These are phyloP conservation scores for Ornithoptera alexandrae DNA, from an alignment of 2,888 invertebrate genomes.

Conservation along the genomic window DNA sequence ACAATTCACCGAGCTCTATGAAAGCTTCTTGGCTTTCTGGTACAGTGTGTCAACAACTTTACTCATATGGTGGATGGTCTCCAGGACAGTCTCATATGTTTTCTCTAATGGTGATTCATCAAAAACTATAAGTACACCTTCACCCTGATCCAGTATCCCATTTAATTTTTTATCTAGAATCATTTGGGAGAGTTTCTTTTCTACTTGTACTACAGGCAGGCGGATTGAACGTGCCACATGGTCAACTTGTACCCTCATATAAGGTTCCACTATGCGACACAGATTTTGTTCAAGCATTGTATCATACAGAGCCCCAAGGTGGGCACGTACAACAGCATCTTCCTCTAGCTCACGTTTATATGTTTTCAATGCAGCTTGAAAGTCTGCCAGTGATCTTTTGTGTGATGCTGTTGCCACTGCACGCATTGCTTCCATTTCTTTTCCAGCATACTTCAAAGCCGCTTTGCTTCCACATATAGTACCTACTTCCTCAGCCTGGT, in stretches of 20 bases:
- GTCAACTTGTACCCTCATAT: slow-evolving; percentile 96
- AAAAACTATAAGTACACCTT: slow-evolving; percentile 98
- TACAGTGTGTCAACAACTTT: slow-evolving; percentile 99
- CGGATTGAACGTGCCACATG: slow-evolving; percentile 96
- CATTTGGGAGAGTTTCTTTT: slow-evolving; percentile 99
- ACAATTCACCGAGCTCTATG: slow-evolving; percentile 81
- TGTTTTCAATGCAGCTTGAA: slow-evolving; percentile 92
- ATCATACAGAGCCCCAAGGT: slow-evolving; percentile 97
- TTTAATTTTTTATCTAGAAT: slow-evolving; percentile 98
- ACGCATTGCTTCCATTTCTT: slow-evolving; percentile 98
- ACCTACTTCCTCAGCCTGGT: slow-evolving; percentile 97
- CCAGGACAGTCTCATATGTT: slow-evolving; percentile 98
- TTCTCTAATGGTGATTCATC: slow-evolving; percentile 97
- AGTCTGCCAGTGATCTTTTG: slow-evolving; percentile 97
- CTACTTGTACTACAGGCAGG: slow-evolving; percentile 93
- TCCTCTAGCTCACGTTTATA: slow-evolving; percentile 95
- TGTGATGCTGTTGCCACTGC: slow-evolving; percentile 97
- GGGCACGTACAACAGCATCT: slow-evolving; percentile 98
- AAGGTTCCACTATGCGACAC: slow-evolving; percentile 99
- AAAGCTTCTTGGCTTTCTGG: slow-evolving; percentile 99
- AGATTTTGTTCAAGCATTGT: slow-evolving; percentile 99
- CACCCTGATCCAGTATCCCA: slow-evolving; percentile 99
- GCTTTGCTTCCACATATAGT: slow-evolving; percentile 97
- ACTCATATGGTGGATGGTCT: slow-evolving; percentile 99
- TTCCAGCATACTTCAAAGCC: slow-evolving; percentile 97